A percentile compares a stretch with the other conserved stretches of the same genome.
Conservation (phyloP, 1,140 invertebrate genomes). For the Medauroidea extradentata region DNA sequence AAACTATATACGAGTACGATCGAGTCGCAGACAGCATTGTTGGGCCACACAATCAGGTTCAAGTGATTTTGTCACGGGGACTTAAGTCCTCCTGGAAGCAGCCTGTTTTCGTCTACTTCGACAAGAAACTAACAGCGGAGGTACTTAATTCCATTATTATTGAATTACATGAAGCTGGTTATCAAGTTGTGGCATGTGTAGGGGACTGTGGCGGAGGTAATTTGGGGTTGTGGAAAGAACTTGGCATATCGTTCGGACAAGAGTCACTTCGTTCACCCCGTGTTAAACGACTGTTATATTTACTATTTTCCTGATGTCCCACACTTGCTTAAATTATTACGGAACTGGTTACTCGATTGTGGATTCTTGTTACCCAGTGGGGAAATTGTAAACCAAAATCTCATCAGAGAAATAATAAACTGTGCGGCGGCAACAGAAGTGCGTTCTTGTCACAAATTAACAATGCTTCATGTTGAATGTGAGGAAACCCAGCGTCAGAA, state of each 20-base stretch:
- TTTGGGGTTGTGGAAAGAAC: slow-evolving; percentile 31
- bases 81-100: slow-evolving; percentile 39
- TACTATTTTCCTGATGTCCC: slow-evolving; percentile 29
- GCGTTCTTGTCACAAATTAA: slow-evolving; percentile 21
- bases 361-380: slow-evolving; percentile 22
- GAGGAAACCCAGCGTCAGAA: slow-evolving; percentile 18
- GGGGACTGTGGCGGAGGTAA: slow-evolving; percentile 34
- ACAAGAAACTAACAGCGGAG: slow-evolving; percentile 29
- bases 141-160: slow-evolving; percentile 25
- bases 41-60: slow-evolving; percentile 34
- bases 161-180: slow-evolving; percentile 27
- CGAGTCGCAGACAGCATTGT: slow-evolving; percentile 31
- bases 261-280: slow-evolving; percentile 24
- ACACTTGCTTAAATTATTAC: slow-evolving; percentile 30
- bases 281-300: slow-evolving; percentile 15
- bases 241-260: no score
- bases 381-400: slow-evolving; percentile 13
- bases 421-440: slow-evolving; percentile 12
- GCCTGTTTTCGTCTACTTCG: slow-evolving; percentile 35
- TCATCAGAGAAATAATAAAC: slow-evolving; percentile 15
- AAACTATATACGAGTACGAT: slow-evolving; percentile 35
- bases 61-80: slow-evolving; percentile 34
- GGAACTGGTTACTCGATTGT: slow-evolving; percentile 31
- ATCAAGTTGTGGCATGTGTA: slow-evolving; percentile 33
- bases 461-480: slow-evolving; percentile 13